Evolutionary conservation across 2,113 vertebrate species (phyloP).

Genomic region (Leptobrachium ailaonicum): DNA sequence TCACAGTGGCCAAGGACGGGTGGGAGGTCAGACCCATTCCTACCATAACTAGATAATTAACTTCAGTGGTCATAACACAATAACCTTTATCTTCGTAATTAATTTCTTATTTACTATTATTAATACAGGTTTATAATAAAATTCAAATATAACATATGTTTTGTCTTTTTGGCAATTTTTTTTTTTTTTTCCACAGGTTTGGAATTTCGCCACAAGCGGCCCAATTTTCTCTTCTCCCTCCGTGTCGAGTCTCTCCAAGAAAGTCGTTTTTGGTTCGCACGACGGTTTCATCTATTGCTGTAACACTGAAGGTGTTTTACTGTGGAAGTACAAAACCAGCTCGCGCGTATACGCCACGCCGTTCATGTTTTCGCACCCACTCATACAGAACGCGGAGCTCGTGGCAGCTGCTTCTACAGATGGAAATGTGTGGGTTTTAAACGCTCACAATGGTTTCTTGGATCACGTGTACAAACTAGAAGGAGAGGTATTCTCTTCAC

Average conservation of each 20-base stretch:
- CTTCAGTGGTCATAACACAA: no score
- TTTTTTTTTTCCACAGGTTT: slow-evolving; percentile 69
- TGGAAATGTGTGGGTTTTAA: slow-evolving; percentile 84
- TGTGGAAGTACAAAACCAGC: slow-evolving; percentile 83
- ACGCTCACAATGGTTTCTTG: slow-evolving; percentile 69
- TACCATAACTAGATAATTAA: no score
- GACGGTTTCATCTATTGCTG: slow-evolving; percentile 84
- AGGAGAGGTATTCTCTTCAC: slow-evolving; percentile 92
- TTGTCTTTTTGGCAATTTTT: background rate
- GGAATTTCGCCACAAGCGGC: slow-evolving; percentile 79
- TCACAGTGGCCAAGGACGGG: no score
- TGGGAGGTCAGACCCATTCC: no score
- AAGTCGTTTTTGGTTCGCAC: slow-evolving; percentile 88
- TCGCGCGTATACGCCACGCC: slow-evolving; percentile 86
- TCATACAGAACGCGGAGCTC: slow-evolving; percentile 59
- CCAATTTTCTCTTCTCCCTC: slow-evolving; percentile 92
- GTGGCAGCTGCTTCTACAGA: slow-evolving; percentile 85
- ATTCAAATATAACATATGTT: no score
- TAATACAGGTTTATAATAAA: no score
- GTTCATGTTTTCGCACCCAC: slow-evolving; percentile 70
- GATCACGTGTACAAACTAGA: slow-evolving; percentile 68
- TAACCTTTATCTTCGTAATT: no score
- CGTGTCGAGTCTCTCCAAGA: slow-evolving; percentile 64
- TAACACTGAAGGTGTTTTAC: slow-evolving; percentile 70
- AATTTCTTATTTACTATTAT: no score